These are phyloP conservation scores for Spodoptera exigua DNA, from an alignment of 2,888 invertebrate species.

Conservation along the genomic window DNA sequence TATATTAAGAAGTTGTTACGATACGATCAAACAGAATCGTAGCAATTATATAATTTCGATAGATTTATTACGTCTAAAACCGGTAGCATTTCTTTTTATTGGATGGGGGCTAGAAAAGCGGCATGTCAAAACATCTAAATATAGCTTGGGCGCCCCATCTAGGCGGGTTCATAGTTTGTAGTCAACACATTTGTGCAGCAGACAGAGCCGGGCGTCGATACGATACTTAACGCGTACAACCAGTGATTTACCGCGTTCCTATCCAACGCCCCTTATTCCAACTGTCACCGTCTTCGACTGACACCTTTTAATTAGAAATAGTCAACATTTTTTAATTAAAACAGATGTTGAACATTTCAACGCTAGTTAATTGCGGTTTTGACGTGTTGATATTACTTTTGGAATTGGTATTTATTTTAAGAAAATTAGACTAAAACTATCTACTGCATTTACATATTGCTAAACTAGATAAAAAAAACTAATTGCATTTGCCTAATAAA, in stretches of 20 bases:
- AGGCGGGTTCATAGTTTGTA: conserved; percentile 69
- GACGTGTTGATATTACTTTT: conserved; percentile 29
- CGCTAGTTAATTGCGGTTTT: conserved; percentile 40
- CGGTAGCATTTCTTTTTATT: conserved; percentile 17
- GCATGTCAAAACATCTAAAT: conserved; percentile 62
- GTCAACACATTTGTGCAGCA: conserved; percentile 83
- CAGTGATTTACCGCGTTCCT: conserved; percentile 75
- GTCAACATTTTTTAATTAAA: conserved; percentile 55
- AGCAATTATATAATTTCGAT: conserved; percentile 3
- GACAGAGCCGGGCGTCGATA: conserved; percentile 63
- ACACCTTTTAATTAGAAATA: conserved; percentile 60
- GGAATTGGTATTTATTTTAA: conserved; percentile 36
- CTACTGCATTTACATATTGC: too few species aligned
- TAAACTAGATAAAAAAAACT: too few species aligned
- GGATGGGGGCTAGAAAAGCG: conserved; percentile 15
- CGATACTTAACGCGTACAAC: conserved; percentile 76
- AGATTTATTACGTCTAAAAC: conserved; percentile 20
- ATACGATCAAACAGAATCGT: conserved; percentile 1
- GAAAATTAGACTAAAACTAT: too few species aligned
- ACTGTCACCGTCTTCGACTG: conserved; percentile 48
- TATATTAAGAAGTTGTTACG: too few species aligned
- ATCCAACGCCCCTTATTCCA: conserved; percentile 44
- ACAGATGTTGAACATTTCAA: conserved; percentile 44
- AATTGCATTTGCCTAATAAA: background rate
- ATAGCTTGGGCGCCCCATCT: conserved; percentile 70